These are phyloP conservation scores for Leucosticte australis DNA, from an alignment of 2,113 vertebrate genomes.

Conservation along the genomic window DNA sequence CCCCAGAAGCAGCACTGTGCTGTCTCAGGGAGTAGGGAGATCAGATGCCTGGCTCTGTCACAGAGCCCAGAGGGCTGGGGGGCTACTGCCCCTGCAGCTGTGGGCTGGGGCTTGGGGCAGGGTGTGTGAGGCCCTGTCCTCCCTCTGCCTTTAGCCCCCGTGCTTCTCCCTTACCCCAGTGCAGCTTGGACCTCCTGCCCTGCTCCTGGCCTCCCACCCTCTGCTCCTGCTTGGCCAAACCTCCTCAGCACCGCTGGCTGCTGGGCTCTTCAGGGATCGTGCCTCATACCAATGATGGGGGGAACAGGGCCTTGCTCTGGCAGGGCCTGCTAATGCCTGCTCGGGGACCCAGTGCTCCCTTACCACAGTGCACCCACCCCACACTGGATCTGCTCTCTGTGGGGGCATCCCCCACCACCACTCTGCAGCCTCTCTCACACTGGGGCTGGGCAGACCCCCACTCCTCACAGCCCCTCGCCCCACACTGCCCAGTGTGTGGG, in stretches of 20 bases:
- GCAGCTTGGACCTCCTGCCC: background rate
- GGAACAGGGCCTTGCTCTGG: background rate
- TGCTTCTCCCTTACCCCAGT: background rate
- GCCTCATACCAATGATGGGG: slow-evolving; percentile 15
- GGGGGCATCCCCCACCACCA: background rate
- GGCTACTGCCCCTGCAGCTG: rapidly evolving
- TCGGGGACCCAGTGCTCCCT: rapidly evolving
- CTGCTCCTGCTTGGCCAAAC: slow-evolving; percentile 15
- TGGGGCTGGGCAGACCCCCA: background rate
- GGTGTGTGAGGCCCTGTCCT: background rate
- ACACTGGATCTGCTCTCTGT: background rate
- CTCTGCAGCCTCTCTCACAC: background rate
- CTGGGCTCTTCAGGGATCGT: background rate
- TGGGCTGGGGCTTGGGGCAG: background rate
- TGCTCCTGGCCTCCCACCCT: background rate
- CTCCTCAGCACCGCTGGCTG: background rate
- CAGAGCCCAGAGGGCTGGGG: background rate
- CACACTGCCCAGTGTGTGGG: rapidly evolving
- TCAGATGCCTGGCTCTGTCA: background rate
- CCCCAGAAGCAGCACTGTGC: background rate
- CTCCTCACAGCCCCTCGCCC: background rate
- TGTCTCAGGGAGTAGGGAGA: background rate
- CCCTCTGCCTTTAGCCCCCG: background rate
- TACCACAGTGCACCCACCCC: background rate
- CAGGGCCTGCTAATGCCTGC: background rate